Conservation (phyloP, 2,113 vertebrate species). For the Platysternon megacephalum region DNA sequence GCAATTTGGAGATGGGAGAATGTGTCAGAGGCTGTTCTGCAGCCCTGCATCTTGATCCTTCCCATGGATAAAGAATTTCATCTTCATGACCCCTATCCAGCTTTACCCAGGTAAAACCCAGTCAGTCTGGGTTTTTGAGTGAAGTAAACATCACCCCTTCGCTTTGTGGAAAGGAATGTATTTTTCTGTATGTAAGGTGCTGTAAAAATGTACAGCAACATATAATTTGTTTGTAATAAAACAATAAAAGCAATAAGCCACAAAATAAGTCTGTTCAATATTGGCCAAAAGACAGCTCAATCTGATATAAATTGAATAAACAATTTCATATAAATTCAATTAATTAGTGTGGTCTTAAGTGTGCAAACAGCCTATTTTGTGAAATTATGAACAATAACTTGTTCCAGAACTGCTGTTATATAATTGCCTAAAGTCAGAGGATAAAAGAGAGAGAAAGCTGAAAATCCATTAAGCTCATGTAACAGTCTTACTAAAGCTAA, state of each 20-base stretch:
- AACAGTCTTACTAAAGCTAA: slow-evolving; percentile 79
- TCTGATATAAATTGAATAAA: slow-evolving; percentile 72
- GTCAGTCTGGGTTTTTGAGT: background rate
- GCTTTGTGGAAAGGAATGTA: background rate
- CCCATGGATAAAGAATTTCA: background rate
- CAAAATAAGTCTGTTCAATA: slow-evolving; percentile 42
- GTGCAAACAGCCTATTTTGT: slow-evolving; percentile 57
- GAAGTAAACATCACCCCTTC: background rate
- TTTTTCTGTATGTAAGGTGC: background rate
- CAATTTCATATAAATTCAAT: slow-evolving; percentile 78
- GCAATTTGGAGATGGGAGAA: background rate
- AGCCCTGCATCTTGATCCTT: background rate
- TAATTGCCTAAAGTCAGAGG: slow-evolving; percentile 77
- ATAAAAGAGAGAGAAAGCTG: slow-evolving; percentile 73
- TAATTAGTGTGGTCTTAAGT: slow-evolving; percentile 72
- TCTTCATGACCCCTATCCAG: background rate
- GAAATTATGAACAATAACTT: slow-evolving; percentile 77
- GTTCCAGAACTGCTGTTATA: slow-evolving; percentile 63
- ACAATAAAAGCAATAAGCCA: slow-evolving; percentile 20
- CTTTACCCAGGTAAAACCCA: background rate
- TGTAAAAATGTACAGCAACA: background rate
- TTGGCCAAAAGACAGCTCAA: slow-evolving; percentile 57
- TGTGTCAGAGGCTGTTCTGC: background rate
- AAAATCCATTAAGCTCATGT: slow-evolving; percentile 76
- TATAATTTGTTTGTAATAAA: background rate